Conservation (phyloP, 2,797 vertebrate genomes). For the Oreochromis mossambicus region DNA sequence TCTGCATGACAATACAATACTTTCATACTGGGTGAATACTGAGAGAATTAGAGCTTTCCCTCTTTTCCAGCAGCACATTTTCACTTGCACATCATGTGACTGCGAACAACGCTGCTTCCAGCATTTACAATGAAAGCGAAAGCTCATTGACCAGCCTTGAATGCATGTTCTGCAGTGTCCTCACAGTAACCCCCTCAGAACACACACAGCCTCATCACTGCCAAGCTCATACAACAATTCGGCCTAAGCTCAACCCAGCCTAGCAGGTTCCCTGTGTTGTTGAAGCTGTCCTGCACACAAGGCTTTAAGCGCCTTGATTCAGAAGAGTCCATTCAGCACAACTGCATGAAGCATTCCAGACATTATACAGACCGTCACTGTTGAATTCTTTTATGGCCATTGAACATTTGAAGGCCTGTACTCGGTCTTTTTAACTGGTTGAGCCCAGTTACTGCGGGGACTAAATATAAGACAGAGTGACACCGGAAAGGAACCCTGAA, state of each 20-base stretch:
- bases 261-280: slow-evolving; percentile 53
- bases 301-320: slow-evolving; percentile 32
- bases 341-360: not conserved
- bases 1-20: not conserved
- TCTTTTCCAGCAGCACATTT: not conserved
- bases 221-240: slow-evolving; percentile 11
- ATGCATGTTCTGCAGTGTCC: slow-evolving; percentile 18
- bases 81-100: slow-evolving; percentile 9
- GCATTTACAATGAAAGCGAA: slow-evolving; percentile 23
- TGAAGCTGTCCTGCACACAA: not conserved
- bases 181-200: not conserved
- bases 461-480: slow-evolving; percentile 33
- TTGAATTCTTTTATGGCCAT: slow-evolving; percentile 14
- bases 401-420: slow-evolving; percentile 19
- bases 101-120: slow-evolving; percentile 26
- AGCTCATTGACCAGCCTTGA: not conserved
- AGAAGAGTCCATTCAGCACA: slow-evolving; percentile 51
- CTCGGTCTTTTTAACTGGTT: slow-evolving; percentile 23
- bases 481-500: not conserved
- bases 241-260: slow-evolving; percentile 39
- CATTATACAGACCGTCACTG: slow-evolving; percentile 23
- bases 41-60: not conserved
- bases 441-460: not conserved
- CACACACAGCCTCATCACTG: not conserved
- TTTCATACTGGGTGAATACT: not conserved